Evolutionary conservation across 2,888 invertebrate genomes (phyloP), one percentile per base, ranked within the genome.

Genomic region (Sturmia bella): DNA sequence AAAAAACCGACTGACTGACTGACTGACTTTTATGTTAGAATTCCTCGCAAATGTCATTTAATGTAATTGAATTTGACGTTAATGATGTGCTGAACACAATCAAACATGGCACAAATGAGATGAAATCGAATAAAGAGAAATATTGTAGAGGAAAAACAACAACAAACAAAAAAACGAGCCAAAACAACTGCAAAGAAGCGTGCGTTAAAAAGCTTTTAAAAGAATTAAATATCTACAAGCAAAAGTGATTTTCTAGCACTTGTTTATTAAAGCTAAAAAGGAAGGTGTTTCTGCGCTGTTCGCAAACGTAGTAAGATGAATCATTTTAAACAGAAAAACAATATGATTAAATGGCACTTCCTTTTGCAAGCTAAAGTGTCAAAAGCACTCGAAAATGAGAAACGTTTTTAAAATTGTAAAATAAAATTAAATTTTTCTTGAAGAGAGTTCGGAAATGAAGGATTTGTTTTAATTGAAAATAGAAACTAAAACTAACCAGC

Each of bases 1-100:
- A 21, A 52, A 74, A 32, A 32, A 32, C 32, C 32, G 32, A 32
- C 32, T 32, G 32, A 5, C 39, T 24, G 54, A 13, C 32, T 54
- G 69, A 54, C 52, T 68, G 75, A 21, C 68, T 52, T 61, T 76
- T 76, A 21, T 68, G 75, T 68, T 76, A 24, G 59, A 37, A 52
- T 21, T 61, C 59, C 45, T 57, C 13, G 32, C 54, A 45, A 61
- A 69, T 69, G 69, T 69, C 76, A 76, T 69, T 69, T 69, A 21
- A n/a, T 69, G 43, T 76, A 76, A 76, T 76, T 76, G 69, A 69
- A 69, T 76, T 76, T 69, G 76, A 76, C 76, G 69, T 69, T 76
- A 76, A 76, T 76, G 76, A 75, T 56, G 74, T 74, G 64, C 54
- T 43, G 63, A 74, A 74, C 73, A 74, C 63, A 61, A 15, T 32